Evolutionary conservation across 2,113 vertebrate species (phyloP), one percentile per base, ranked within the genome.

Genomic region (Eurystomus gularis): DNA sequence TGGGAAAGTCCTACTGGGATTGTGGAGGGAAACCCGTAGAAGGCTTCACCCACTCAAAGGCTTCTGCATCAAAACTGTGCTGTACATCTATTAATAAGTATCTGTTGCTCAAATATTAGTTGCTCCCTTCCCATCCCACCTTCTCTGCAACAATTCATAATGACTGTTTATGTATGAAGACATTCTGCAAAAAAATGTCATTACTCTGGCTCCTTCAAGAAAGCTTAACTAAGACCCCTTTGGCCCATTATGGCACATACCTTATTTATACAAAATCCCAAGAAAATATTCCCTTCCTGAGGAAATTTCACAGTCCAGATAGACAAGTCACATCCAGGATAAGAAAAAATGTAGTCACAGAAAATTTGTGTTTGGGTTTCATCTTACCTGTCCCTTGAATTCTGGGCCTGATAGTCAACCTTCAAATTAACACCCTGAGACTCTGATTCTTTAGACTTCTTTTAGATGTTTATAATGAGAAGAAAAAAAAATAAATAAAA

Each of bases 11-110:
- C n/a, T 65, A 78, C 17, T 9, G 55, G 60, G 29, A 70, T 19
- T 86, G 37, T 60, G 80, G 51, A 82, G 57, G 46, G 42, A 94
- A 90, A 81, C 18, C 39, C 61, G 68, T 42, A 78, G 88, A 86
- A 81, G 24, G 55, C 29, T 90, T 84, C 69, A 72, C 28, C n/a
- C n/a, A n/a, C 95, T 88, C 92, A 87, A 86, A 91, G 69, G 37
- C 19, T 82, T 93, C 77, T 87, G 37, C 31, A 42, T 62, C 55
- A 75, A 49, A 76, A 64, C 52, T 76, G 10, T 81, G 21, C 16
- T 77, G 42, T 71, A 0, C 37, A 33, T 44, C 37, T 64, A 9
- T 40, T 39, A 92, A 80, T 8, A 80, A 33, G 61, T 49, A 44
- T 7, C n/a, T 6, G 7, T 52, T 48, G 28, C 64, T 88, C 49